Evolutionary conservation across 2,113 vertebrate genomes (phyloP), one percentile per base, ranked within the genome.

Genomic region (Callorhinus ursinus): DNA sequence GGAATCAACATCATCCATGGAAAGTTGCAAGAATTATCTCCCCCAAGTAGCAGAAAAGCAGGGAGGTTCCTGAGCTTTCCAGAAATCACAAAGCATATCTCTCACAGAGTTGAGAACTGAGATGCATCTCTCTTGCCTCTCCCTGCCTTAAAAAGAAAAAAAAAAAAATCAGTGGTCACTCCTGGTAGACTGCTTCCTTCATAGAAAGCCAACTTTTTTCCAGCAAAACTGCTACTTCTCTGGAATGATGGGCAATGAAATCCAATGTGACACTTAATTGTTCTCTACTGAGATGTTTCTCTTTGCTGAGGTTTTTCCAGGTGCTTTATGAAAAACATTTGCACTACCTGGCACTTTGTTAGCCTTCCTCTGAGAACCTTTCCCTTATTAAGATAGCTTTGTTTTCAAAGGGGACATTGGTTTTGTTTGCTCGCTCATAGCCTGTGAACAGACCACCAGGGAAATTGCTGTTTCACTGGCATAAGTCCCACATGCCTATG

Each of bases 381-480:
- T 71, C 87, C 80, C 42, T 61, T 77, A 69, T 39, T 57, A 97
- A 92, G 33, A 69, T 1, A 67, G 36, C 79, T 93, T 46, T 86
- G 10, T 10, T 86, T 98, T 97, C 74, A 69, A 82, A 95, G 13
- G 79, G 55, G 33, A 87, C 72, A 8, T 4, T 80, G 91, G 21
- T 42, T 94, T 53, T 92, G 69, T 80, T 55, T 53, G 53, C 55
- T 61, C 16, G 31, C 69, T 82, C 1, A 2, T 1, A 9, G 36
- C n/a, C 51, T 4, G 1, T 49, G 63, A 81, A 59, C 21, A 18
- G 96, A 93, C 77, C 97, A 95, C 97, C 96, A 63, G 86, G 96
- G 87, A 98, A 97, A 98, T 46, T 65, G 97, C 72, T 71, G 82
- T 92, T 71, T 96, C 72, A 6, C 87, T 97, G 96, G 97, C 97